Evolutionary conservation across 37 sponge, comb jelly and placozoan genomes (phyloP).

Genomic region (Tethya wilhelma): DNA sequence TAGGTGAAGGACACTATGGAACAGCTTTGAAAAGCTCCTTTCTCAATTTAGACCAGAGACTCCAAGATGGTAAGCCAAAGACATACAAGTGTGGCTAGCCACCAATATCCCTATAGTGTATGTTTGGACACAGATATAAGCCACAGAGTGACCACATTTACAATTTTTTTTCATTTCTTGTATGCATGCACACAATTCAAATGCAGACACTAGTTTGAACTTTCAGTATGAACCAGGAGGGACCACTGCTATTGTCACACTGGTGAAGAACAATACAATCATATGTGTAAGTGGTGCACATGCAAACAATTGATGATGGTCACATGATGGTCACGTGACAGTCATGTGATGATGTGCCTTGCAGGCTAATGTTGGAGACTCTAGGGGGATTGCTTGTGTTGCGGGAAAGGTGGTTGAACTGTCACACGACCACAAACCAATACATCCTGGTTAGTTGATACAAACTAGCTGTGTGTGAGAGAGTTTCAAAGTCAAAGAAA

Average conservation of each 20-base stretch:
- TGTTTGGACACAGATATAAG: background rate
- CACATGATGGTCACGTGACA: background rate
- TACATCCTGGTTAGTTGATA: conserved; percentile 49
- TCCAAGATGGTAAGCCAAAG: conserved; percentile 36
- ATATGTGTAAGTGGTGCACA: conserved; percentile 71
- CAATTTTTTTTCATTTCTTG: background rate
- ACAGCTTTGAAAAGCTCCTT: conserved; percentile 53
- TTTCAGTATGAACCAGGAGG: conserved; percentile 70
- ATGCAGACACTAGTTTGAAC: background rate
- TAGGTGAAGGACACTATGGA: conserved; percentile 43
- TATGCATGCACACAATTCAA: background rate
- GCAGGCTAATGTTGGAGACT: conserved; percentile 92
- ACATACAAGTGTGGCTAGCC: background rate
- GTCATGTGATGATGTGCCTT: background rate
- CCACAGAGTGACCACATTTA: no score
- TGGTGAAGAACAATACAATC: conserved; percentile 70
- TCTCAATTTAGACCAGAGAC: conserved; percentile 46
- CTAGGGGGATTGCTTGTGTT: conserved; percentile 79
- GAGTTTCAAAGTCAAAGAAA: no score
- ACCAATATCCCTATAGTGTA: background rate
- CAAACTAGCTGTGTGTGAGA: background rate
- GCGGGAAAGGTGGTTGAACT: conserved; percentile 73
- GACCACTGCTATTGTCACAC: conserved; percentile 75
- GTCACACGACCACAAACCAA: conserved; percentile 93
- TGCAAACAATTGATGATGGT: background rate